phyloP scores from a whole-genome alignment of 1,140 invertebrate genomes.

The Euglossa dilemma region DNA sequence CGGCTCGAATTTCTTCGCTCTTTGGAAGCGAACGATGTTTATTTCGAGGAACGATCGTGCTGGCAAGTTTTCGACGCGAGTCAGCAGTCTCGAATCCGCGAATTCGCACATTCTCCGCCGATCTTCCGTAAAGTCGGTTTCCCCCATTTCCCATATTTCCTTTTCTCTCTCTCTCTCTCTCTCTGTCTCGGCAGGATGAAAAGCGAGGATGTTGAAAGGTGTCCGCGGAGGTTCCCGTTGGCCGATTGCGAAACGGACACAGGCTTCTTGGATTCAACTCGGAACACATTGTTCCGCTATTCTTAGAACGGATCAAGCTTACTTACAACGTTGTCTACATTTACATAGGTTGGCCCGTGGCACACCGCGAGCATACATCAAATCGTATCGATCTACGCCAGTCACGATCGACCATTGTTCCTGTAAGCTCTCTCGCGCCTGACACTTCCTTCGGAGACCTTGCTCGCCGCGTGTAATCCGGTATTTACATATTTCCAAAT shows the following conservation, averaged over 20 bases:
- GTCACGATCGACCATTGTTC: slow-evolving; percentile 63
- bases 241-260: slow-evolving; percentile 13
- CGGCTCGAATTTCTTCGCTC: slow-evolving; percentile 52
- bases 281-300: slow-evolving; percentile 34
- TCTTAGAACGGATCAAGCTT: slow-evolving; percentile 25
- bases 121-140: neutral
- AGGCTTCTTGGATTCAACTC: slow-evolving; percentile 20
- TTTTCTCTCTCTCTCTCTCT: neutral
- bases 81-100: slow-evolving; percentile 51
- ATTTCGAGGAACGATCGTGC: slow-evolving; percentile 28
- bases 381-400: slow-evolving; percentile 56
- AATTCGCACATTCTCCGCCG: neutral
- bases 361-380: slow-evolving; percentile 25
- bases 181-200: neutral
- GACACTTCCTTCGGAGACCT: slow-evolving; percentile 47
- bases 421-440: slow-evolving; percentile 37
- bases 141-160: neutral
- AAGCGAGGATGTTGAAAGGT: neutral
- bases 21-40: slow-evolving; percentile 50
- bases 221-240: neutral
- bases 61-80: slow-evolving; percentile 21
- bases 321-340: slow-evolving; percentile 42
- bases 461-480: slow-evolving; percentile 56
- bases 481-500: slow-evolving; percentile 59
- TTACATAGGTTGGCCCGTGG: slow-evolving; percentile 42